A percentile compares a stretch with the other conserved stretches of the same genome.
Conservation (phyloP, 2,888 invertebrate genomes). For the Meta bourneti region DNA sequence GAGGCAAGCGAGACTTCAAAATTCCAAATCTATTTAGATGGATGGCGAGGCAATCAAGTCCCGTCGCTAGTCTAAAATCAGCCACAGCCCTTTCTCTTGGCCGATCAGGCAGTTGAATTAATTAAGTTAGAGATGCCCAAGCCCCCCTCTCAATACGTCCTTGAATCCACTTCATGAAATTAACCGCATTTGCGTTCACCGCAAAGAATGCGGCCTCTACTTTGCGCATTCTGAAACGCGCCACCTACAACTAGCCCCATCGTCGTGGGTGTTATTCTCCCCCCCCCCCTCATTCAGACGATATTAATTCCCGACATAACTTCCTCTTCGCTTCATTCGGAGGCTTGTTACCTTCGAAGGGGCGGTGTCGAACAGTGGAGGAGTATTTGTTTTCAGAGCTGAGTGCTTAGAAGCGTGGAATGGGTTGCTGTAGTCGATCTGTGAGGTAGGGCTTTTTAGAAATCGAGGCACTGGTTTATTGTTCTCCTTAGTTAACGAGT, state of each 20-base stretch:
- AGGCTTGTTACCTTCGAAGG: background rate
- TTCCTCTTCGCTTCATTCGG: background rate
- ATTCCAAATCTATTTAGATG: too few species aligned
- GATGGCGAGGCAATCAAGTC: too few species aligned
- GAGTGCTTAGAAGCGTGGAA: too few species aligned
- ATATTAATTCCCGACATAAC: background rate
- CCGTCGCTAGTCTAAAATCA: background rate
- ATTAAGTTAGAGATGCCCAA: background rate
- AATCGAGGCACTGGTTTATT: too few species aligned
- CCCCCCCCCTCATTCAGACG: too few species aligned
- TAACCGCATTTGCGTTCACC: background rate
- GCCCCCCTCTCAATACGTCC: too few species aligned
- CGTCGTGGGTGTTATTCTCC: background rate
- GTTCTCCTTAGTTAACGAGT: too few species aligned
- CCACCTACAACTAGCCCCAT: background rate
- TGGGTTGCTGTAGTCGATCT: too few species aligned
- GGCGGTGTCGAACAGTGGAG: background rate
- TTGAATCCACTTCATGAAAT: background rate
- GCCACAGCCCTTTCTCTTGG: slow-evolving; percentile 11
- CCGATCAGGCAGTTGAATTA: background rate
- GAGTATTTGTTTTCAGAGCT: background rate
- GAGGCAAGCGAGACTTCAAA: too few species aligned
- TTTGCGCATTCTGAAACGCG: background rate
- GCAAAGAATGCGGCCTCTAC: background rate
- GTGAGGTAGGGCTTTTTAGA: too few species aligned